Evolutionary conservation across 1,140 invertebrate genomes (phyloP).

Genomic region (Gonioctena quinquepunctata): DNA sequence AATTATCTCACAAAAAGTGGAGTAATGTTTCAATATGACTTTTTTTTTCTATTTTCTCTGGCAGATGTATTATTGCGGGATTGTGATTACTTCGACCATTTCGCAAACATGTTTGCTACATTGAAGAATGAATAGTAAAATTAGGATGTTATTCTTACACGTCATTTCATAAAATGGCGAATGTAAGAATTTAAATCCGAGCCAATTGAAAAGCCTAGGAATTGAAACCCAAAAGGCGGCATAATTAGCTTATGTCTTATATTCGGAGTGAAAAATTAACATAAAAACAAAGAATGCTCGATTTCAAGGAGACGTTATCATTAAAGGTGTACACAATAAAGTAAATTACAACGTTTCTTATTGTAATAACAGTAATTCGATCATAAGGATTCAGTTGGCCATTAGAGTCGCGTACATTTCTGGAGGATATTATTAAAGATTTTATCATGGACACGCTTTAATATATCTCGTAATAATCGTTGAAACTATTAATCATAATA

Average conservation of each 20-base stretch:
- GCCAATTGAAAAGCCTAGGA: too few species aligned
- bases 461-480: slow-evolving; percentile 21
- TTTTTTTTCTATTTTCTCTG: too few species aligned
- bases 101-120: too few species aligned
- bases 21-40: too few species aligned
- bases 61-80: too few species aligned
- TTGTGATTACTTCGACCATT: too few species aligned
- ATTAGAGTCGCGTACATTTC: slow-evolving; percentile 17
- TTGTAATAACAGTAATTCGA: slow-evolving; percentile 23
- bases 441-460: slow-evolving; percentile 24
- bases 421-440: slow-evolving; percentile 18
- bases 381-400: slow-evolving; percentile 17
- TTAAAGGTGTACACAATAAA: slow-evolving; percentile 17
- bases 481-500: slow-evolving; percentile 19
- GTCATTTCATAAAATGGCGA: too few species aligned
- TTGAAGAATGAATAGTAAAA: too few species aligned
- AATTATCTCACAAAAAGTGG: too few species aligned
- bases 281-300: slow-evolving; percentile 12
- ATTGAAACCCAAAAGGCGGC: too few species aligned
- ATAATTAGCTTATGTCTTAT: not conserved
- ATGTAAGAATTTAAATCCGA: too few species aligned
- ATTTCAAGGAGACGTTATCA: slow-evolving; percentile 17
- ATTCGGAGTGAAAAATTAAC: slow-evolving; percentile 9
- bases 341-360: slow-evolving; percentile 18
- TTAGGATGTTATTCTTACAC: too few species aligned